Evolutionary conservation across 2,888 invertebrate species (phyloP).

Genomic region (Amiota communis): DNA sequence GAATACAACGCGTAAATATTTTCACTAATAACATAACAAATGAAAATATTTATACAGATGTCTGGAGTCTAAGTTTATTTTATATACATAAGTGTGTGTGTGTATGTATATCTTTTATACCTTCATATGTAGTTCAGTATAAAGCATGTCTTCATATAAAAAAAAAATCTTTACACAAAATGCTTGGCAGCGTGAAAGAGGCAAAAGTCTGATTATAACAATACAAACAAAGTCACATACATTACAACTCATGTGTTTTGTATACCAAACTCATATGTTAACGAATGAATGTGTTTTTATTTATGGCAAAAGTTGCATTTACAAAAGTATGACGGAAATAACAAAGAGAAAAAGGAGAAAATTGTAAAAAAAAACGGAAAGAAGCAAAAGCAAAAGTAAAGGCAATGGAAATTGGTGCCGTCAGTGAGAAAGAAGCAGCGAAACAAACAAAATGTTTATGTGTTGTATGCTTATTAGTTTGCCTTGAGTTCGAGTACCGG

Average conservation of each 20-base stretch:
- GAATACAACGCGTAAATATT: slow-evolving; percentile 24
- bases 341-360: neutral
- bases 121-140: too few species aligned
- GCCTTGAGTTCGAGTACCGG: slow-evolving; percentile 6
- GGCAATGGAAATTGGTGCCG: neutral
- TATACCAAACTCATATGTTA: neutral
- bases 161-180: slow-evolving; percentile 12
- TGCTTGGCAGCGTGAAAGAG: neutral
- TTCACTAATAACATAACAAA: slow-evolving; percentile 26
- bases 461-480: slow-evolving; percentile 26
- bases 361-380: too few species aligned
- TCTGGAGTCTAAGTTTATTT: neutral
- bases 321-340: neutral
- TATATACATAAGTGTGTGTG: neutral
- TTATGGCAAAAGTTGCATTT: slow-evolving; percentile 22
- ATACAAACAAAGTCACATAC: slow-evolving; percentile 11
- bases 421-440: neutral
- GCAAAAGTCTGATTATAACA: slow-evolving; percentile 24
- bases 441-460: neutral
- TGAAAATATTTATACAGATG: slow-evolving; percentile 25
- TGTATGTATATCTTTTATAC: neutral
- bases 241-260: neutral
- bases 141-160: neutral
- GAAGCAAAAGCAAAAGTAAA: neutral
- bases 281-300: slow-evolving; percentile 16